Evolutionary conservation across 2,888 invertebrate genomes (phyloP).

Genomic region (Callimorpha dominula): DNA sequence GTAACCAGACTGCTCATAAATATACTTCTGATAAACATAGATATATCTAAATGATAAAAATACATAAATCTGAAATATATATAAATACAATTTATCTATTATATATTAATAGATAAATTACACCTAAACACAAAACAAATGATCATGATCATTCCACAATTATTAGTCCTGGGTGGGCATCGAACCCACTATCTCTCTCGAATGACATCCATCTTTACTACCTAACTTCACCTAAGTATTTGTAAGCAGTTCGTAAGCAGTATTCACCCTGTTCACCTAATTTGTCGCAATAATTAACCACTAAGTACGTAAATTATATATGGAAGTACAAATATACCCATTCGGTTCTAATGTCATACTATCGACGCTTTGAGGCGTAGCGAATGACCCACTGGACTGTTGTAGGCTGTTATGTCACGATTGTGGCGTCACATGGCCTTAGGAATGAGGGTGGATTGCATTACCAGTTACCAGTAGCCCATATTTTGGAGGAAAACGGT

Average conservation of each 20-base stretch:
- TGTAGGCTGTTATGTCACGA: conserved; percentile 29
- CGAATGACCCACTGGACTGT: conserved; percentile 40
- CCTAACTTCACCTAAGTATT: background rate
- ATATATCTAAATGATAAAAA: too few relatives aligned
- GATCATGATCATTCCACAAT: background rate
- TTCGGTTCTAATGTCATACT: conserved; percentile 40
- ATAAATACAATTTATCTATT: too few relatives aligned
- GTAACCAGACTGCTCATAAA: too few relatives aligned
- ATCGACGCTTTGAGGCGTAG: conserved; percentile 40
- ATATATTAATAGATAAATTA: too few relatives aligned
- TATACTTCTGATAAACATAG: too few relatives aligned
- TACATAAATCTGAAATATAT: too few relatives aligned
- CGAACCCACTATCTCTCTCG: too few relatives aligned
- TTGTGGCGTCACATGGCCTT: conserved; percentile 30
- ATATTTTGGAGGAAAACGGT: background rate
- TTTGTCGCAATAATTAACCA: conserved; percentile 34
- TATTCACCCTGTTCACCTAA: conserved; percentile 20
- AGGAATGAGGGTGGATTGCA: conserved; percentile 7
- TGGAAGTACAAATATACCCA: conserved; percentile 8
- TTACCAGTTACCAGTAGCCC: background rate
- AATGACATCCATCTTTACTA: background rate
- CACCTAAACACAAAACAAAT: background rate
- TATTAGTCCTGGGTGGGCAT: too few relatives aligned
- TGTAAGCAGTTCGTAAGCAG: background rate
- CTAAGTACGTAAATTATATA: conserved; percentile 32